These are phyloP conservation scores for Pycnomerus fuliginosus DNA, from an alignment of 2,888 invertebrate species.

Conservation along the genomic window DNA sequence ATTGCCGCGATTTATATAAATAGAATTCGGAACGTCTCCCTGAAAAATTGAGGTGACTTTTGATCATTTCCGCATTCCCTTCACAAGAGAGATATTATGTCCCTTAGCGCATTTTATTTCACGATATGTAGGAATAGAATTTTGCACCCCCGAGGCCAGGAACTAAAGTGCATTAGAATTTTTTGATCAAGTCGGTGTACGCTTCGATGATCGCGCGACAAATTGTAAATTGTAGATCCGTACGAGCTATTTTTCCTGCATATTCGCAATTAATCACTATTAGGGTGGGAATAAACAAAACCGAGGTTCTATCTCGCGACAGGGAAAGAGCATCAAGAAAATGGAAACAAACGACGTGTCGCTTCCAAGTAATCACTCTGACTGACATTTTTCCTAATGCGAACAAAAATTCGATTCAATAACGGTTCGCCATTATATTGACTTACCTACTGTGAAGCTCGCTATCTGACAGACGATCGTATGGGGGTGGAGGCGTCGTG, in stretches of 20 bases:
- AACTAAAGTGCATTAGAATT: slow-evolving; percentile 26
- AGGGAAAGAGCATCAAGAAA: slow-evolving; percentile 14
- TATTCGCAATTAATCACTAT: slow-evolving; percentile 15
- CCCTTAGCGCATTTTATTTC: slow-evolving; percentile 30
- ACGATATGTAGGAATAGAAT: slow-evolving; percentile 29
- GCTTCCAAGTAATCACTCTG: slow-evolving; percentile 18
- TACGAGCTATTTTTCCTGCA: neutral
- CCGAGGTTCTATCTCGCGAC: slow-evolving; percentile 5
- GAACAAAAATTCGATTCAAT: slow-evolving; percentile 3
- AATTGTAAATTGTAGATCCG: no score
- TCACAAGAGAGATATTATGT: slow-evolving; percentile 24
- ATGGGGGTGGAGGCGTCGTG: slow-evolving; percentile 60
- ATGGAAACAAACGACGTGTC: slow-evolving; percentile 25
- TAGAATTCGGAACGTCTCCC: slow-evolving; percentile 12
- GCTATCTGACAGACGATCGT: slow-evolving; percentile 43
- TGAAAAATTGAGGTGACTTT: slow-evolving; percentile 24
- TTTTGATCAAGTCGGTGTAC: slow-evolving; percentile 14
- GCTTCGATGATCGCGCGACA: slow-evolving; percentile 3
- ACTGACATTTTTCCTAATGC: slow-evolving; percentile 19
- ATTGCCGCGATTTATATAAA: slow-evolving; percentile 13
- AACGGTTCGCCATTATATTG: slow-evolving; percentile 4
- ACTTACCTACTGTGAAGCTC: slow-evolving; percentile 40
- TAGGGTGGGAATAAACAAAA: slow-evolving; percentile 7
- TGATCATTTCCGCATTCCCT: slow-evolving; percentile 21
- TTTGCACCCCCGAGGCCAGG: slow-evolving; percentile 19